Conservation (phyloP, 2,797 vertebrate genomes). For the Pseudochirops corinnae region DNA sequence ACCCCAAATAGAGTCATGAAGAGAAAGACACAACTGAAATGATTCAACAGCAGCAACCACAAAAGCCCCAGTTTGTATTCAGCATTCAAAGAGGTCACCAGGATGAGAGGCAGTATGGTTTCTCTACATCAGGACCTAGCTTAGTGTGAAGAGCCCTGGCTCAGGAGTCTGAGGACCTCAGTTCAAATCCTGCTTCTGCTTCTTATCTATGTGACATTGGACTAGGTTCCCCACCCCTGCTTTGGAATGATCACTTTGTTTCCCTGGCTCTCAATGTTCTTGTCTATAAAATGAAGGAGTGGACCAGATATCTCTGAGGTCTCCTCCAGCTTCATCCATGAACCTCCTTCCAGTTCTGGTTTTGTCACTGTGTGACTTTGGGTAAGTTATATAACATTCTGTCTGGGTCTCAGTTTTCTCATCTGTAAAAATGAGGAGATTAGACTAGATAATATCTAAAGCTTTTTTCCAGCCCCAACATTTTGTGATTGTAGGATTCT, state of each 20-base stretch:
- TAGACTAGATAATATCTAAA: neutral
- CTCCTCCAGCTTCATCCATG: neutral
- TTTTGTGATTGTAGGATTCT: neutral
- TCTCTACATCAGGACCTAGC: neutral
- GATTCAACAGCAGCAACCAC: neutral
- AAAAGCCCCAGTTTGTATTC: neutral
- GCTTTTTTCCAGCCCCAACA: neutral
- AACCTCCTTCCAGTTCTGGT: neutral
- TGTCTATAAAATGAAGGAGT: neutral
- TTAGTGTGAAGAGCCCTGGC: neutral
- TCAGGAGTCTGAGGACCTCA: neutral
- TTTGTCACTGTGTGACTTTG: neutral
- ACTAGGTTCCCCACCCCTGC: too few relatives aligned
- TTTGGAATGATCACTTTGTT: neutral
- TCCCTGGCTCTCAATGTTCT: neutral
- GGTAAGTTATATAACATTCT: neutral
- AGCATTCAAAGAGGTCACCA: neutral
- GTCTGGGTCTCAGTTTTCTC: neutral
- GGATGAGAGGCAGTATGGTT: neutral
- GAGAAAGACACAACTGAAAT: too few relatives aligned
- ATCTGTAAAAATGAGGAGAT: neutral
- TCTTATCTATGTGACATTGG: neutral
- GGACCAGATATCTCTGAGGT: neutral
- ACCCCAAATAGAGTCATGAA: neutral
- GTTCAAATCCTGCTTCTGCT: neutral